A percentile compares a stretch with the other conserved stretches of the same genome.
Conservation (phyloP, 1,140 invertebrate genomes). For the Triops cancriformis region DNA sequence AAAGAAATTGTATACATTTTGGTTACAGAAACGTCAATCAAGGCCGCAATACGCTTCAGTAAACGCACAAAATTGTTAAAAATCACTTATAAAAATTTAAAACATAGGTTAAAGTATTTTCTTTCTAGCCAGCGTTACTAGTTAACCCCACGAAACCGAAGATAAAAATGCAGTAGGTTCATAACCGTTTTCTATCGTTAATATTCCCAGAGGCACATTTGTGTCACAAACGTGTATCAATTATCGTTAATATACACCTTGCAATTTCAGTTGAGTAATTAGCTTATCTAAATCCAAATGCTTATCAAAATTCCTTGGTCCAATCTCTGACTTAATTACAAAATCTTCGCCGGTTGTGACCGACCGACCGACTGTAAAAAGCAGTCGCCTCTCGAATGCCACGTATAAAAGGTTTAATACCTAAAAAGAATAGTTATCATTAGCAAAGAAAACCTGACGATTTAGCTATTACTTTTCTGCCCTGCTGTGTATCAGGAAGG, state of each 20-base stretch:
- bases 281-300: background rate
- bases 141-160: background rate
- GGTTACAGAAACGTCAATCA: background rate
- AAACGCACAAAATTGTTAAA: too few relatives aligned
- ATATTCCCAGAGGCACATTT: background rate
- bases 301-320: background rate
- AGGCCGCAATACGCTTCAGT: background rate
- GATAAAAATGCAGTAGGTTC: background rate
- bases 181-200: background rate
- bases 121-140: background rate
- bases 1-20: background rate
- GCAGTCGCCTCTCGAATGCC: conserved; percentile 71
- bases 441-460: background rate
- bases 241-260: background rate
- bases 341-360: conserved; percentile 79
- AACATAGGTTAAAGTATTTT: background rate
- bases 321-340: conserved; percentile 52
- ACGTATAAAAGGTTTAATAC: conserved; percentile 61
- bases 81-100: background rate
- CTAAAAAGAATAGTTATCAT: conserved; percentile 30
- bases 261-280: background rate
- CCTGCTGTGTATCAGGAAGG: conserved; percentile 66
- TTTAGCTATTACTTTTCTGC: conserved; percentile 45
- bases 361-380: conserved; percentile 79
- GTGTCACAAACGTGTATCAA: background rate